Percentiles rank a stretch among this genome's conserved stretches.
phyloP scores from a whole-genome alignment of 2,113 vertebrate genomes.

The Pangasianodon gigas region DNA sequence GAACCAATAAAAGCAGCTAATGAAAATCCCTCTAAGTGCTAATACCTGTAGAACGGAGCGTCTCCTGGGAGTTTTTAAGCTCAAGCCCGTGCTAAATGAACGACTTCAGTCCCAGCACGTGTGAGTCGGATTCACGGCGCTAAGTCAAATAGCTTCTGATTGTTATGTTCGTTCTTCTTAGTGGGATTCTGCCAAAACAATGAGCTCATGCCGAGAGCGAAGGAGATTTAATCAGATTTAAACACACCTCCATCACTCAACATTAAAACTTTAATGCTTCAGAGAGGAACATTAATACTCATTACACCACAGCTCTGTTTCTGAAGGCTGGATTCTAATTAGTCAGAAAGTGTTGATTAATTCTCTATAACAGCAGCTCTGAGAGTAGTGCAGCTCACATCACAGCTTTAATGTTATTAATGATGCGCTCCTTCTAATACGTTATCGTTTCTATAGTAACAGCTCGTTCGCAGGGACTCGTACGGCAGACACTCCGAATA shows the following conservation, averaged over 20 bases:
- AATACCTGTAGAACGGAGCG: not conserved
- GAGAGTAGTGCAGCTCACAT: not conserved
- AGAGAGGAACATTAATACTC: not conserved
- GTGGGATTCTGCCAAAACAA: not conserved
- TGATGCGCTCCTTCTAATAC: too few species aligned
- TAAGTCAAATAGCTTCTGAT: not conserved
- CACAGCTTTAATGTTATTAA: not conserved
- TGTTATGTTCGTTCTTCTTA: not conserved
- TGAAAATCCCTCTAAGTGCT: not conserved
- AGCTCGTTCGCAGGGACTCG: not conserved
- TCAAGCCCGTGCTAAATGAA: not conserved
- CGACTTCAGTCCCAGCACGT: not conserved
- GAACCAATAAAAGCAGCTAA: not conserved
- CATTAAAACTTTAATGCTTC: not conserved
- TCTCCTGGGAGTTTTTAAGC: not conserved
- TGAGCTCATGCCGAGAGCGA: not conserved
- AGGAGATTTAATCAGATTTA: not conserved
- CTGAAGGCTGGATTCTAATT: too few species aligned
- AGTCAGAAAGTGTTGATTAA: not conserved
- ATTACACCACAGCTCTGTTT: not conserved
- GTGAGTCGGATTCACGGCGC: not conserved
- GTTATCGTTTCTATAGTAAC: not conserved
- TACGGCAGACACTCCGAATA: not conserved
- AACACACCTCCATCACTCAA: not conserved
- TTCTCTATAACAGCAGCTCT: not conserved